A percentile compares a stretch with the other conserved stretches of the same genome.
phyloP scores from a whole-genome alignment of 2,888 invertebrate genomes.

The Perdita meconis region DNA sequence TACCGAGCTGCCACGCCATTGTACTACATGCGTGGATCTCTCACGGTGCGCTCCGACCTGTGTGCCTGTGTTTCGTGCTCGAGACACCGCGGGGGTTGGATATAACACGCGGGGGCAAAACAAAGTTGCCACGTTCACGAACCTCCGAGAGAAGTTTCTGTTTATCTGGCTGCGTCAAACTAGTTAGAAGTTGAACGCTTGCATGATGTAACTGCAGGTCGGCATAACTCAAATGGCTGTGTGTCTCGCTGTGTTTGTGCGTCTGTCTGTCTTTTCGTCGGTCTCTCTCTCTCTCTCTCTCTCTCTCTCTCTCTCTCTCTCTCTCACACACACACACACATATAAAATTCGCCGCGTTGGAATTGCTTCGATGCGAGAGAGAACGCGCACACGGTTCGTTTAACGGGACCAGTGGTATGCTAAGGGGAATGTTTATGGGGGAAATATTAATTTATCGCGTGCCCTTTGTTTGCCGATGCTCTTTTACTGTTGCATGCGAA shows the following conservation, averaged over 20 bases:
- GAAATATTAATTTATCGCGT: no score
- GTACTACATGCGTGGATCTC: background rate
- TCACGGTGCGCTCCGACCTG: background rate
- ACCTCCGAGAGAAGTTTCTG: slow-evolving; percentile 35
- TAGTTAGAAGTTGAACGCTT: slow-evolving; percentile 39
- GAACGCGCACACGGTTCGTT: background rate
- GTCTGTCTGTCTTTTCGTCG: no score
- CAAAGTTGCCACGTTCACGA: slow-evolving; percentile 23
- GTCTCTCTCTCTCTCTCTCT: background rate
- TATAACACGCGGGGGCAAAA: slow-evolving; percentile 1
- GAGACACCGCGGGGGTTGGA: slow-evolving; percentile 7
- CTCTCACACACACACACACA: background rate
- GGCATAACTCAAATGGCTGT: slow-evolving; percentile 32
- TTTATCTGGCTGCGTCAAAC: slow-evolving; percentile 43
- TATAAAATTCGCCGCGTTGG: slow-evolving; percentile 8
- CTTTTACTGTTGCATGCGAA: no score
- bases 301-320: background rate
- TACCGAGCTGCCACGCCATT: background rate
- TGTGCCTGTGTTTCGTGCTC: background rate
- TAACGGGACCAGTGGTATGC: background rate
- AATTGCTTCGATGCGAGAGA: slow-evolving; percentile 1
- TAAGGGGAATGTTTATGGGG: no score
- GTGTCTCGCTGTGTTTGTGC: background rate
- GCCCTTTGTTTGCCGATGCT: no score
- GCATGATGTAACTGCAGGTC: slow-evolving; percentile 22